Evolutionary conservation across 2,888 invertebrate genomes (phyloP).

Genomic region (Eulithis testata): DNA sequence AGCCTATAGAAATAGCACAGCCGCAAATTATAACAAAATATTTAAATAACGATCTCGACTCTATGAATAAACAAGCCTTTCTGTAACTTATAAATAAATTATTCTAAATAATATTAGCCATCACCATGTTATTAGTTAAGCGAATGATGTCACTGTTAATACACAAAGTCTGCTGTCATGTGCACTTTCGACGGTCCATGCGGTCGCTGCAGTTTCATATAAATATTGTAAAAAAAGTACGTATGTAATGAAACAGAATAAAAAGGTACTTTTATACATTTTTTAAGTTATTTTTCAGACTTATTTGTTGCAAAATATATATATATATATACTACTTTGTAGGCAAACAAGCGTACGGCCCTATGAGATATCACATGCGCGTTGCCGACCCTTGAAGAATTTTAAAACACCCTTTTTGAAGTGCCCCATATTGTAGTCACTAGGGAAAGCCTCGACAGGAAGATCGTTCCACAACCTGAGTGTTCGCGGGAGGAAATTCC

Average conservation of each 20-base stretch:
- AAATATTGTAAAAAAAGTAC: slow-evolving; percentile 1
- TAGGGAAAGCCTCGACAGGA: no score
- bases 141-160: slow-evolving; percentile 47
- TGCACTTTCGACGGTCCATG: slow-evolving; percentile 79
- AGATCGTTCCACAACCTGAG: no score
- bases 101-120: slow-evolving; percentile 58
- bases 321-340: no score
- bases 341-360: no score
- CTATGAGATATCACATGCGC: no score
- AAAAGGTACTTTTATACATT: background rate
- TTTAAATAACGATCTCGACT: slow-evolving; percentile 50
- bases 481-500: no score
- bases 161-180: slow-evolving; percentile 63
- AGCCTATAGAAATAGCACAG: slow-evolving; percentile 31
- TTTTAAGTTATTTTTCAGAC: background rate
- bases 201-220: slow-evolving; percentile 52
- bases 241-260: background rate
- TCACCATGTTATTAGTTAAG: slow-evolving; percentile 72
- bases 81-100: slow-evolving; percentile 50
- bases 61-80: slow-evolving; percentile 65
- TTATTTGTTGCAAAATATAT: background rate
- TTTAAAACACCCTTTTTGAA: no score
- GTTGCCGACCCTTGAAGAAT: no score
- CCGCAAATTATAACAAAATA: slow-evolving; percentile 34
- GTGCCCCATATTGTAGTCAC: no score